Base-by-base conservation (phyloP, 2,797 vertebrate species). In the Melopsittacus undulatus region DNA sequence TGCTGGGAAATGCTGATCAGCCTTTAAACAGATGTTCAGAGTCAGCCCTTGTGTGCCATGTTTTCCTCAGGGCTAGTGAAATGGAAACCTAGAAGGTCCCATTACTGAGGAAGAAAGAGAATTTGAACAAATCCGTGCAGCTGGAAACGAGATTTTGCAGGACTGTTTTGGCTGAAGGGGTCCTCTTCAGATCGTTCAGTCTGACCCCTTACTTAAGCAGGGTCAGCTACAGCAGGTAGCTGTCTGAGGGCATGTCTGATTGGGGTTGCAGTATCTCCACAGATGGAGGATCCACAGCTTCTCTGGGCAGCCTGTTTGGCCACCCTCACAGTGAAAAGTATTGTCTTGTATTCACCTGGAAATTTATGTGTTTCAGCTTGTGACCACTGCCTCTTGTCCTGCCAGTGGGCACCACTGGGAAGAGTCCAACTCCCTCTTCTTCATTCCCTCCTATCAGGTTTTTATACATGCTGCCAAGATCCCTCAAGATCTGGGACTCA, bases 111-210 rank as follows among this genome's bases (percentile, higher is more conserved):
- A 46, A 68, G 24, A 70, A 30, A 45, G 12, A 26, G 24, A 32
- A 43, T 49, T 49, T 23, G 4, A 83, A 77, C 49, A 80, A 86
- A 13, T 5, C 68, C 7, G 24, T 1, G 3, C 21, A 52, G 20
- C 27, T 92, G 45, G 46, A 73, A 80, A 61, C 19, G 27, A 38
- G 34, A 61, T 83, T 57, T 66, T 66, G 82, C 13, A 32, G 38
- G 73, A 38, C 32, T 0, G 0, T 49, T 29, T 24, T 52, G 8
- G 19, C 52, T 43, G 34, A 23, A 68, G 45, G 15, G 29, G 24
- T 15, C 6, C 16, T 52, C 9, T 45, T 67, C 29, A 57, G 8
- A 8, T 51, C 23, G 9, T 62, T 9, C 49, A 76, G 17, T 57
- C 46, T 15, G 32, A 21, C 4, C 4, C 8, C 3, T 27, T 61